These are phyloP conservation scores for Watsonalla binaria DNA, from an alignment of 2,888 invertebrate genomes.

Conservation along the genomic window DNA sequence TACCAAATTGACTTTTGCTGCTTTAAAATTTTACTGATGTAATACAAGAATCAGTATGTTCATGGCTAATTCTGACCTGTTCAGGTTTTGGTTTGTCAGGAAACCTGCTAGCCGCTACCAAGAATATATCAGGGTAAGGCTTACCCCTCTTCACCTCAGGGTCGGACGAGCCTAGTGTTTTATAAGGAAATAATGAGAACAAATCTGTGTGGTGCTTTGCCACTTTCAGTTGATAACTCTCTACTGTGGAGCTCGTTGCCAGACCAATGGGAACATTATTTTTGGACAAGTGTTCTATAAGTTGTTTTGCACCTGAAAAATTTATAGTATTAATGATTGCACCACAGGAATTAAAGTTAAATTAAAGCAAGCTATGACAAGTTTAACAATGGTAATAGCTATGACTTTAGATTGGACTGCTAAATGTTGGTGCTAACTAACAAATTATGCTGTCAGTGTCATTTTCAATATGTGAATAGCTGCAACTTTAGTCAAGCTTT, in stretches of 20 bases:
- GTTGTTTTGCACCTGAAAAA: constrained; percentile 83
- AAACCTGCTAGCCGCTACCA: constrained; percentile 86
- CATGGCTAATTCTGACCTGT: constrained; percentile 47
- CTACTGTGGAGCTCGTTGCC: constrained; percentile 89
- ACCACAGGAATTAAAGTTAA: not conserved
- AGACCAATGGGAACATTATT: constrained; percentile 88
- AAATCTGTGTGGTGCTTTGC: constrained; percentile 81
- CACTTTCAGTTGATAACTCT: constrained; percentile 85
- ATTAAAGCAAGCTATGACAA: not conserved
- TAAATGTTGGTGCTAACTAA: too few species aligned
- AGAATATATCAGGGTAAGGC: constrained; percentile 92
- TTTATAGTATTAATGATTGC: not conserved
- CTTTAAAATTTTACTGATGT: too few species aligned
- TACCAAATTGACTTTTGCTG: too few species aligned
- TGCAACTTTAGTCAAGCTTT: too few species aligned
- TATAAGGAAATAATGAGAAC: constrained; percentile 83
- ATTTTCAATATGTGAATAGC: too few species aligned
- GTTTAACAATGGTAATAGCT: too few species aligned
- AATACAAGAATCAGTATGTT: too few species aligned
- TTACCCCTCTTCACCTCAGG: constrained; percentile 91
- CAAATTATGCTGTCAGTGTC: too few species aligned
- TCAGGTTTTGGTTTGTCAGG: constrained; percentile 79
- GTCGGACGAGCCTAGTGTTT: constrained; percentile 90
- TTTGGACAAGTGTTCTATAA: constrained; percentile 86
- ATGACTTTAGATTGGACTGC: too few species aligned